Evolutionary conservation across 2,113 vertebrate species (phyloP).

Genomic region (Sciurus niger): DNA sequence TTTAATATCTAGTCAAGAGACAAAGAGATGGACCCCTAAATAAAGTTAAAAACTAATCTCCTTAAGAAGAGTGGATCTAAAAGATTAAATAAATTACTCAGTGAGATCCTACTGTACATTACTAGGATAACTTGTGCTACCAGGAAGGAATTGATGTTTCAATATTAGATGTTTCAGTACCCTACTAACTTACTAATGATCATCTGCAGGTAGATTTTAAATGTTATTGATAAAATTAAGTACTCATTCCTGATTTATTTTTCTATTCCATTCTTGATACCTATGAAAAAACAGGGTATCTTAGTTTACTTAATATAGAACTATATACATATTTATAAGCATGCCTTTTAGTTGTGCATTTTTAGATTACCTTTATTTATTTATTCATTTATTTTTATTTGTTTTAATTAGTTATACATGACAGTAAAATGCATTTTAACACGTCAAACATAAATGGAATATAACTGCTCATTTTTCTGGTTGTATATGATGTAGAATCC

Average conservation of each 20-base stretch:
- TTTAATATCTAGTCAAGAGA: neutral
- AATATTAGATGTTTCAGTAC: neutral
- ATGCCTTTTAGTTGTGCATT: neutral
- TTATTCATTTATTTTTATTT: too few relatives aligned
- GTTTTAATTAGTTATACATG: too few relatives aligned
- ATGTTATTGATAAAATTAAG: neutral
- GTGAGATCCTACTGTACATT: too few relatives aligned
- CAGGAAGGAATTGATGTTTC: neutral
- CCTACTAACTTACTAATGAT: neutral
- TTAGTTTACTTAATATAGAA: neutral
- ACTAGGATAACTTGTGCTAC: neutral
- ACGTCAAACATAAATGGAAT: too few relatives aligned
- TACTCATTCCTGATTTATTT: neutral
- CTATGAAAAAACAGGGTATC: too few relatives aligned
- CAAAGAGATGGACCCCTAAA: neutral
- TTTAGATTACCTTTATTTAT: neutral
- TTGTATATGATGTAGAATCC: too few relatives aligned
- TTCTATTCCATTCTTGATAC: neutral
- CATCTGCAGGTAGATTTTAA: neutral
- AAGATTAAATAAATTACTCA: neutral
- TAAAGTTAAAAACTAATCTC: too few relatives aligned
- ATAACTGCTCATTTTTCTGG: too few relatives aligned
- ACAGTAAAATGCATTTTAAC: too few relatives aligned
- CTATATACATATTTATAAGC: neutral
- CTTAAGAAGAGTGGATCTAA: neutral